phyloP scores from a whole-genome alignment of 2,113 vertebrate genomes.

The Laticauda colubrina region DNA sequence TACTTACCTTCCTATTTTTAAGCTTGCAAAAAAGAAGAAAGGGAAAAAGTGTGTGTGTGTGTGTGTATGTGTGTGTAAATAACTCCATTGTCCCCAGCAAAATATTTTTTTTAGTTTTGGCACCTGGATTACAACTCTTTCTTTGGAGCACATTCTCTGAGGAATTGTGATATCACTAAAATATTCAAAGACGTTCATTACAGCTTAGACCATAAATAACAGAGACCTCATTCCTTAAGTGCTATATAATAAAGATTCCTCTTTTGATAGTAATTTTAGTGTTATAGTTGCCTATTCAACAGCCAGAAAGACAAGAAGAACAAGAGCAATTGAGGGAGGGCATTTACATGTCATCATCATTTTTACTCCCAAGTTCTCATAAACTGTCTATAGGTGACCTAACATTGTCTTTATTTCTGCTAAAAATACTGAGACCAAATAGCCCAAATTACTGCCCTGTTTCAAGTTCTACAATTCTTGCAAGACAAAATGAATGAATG shows the following conservation, averaged over 20 bases:
- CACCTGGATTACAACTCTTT: neutral
- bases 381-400: neutral
- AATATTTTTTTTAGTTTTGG: neutral
- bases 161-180: neutral
- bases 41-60: too few relatives aligned
- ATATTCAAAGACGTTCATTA: neutral
- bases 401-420: neutral
- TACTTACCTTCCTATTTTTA: neutral
- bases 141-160: neutral
- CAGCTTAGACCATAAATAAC: fast-evolving
- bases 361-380: neutral
- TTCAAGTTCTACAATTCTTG: neutral
- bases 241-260: neutral
- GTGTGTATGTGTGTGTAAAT: neutral
- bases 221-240: neutral
- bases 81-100: neutral
- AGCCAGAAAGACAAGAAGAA: neutral
- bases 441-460: neutral
- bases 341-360: neutral
- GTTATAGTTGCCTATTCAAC: neutral
- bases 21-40: neutral
- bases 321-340: neutral
- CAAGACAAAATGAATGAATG: neutral
- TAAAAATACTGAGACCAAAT: neutral
- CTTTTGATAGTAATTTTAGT: neutral